Base-by-base conservation (phyloP, 2,113 vertebrate species). In the Nothocercus nigrocapillus region DNA sequence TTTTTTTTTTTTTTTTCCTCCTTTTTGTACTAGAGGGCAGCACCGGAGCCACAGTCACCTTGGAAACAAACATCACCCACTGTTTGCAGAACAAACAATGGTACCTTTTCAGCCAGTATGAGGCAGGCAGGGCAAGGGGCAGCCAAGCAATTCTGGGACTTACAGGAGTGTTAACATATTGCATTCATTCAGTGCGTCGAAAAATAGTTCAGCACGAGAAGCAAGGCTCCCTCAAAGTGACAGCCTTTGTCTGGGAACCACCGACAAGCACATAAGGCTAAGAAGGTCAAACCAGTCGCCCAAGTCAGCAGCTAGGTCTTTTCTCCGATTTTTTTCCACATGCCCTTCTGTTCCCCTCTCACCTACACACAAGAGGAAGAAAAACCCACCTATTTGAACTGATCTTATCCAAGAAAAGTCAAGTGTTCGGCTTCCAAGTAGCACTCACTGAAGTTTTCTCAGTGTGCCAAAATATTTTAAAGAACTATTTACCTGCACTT, bases 1-100 rank as follows among this genome's bases (percentile, higher is more conserved):
- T 69, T 20, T 15, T 22, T 36, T 36, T 36, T 36, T 36, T 36
- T 36, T 81, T 81, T 92, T 45, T 63, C 56, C 45, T 63, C 86
- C 89, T 95, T 86, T 82, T 76, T 56, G 67, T 92, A 90, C 73
- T 97, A 97, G 97, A 97, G 93, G 97, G 98, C 97, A 98, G 97
- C 97, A 97, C 97, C 91, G 97, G 96, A 51, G 62, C 97, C 91
- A 47, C 11, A 90, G 98, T 99, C 95, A 97, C 98, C 98, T 97
- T 94, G 98, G 98, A 98, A 98, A 99, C 98, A 95, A 97, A 99
- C 98, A 97, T 98, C 98, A 98, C 98, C 98, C 98, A 84, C 96
- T 99, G 98, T 99, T 99, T 99, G 98, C 98, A 98, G 98, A 99
- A 98, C 98, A 99, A 99, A 99, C 99, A 99, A 98, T 97, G 98